Evolutionary conservation across 2,888 invertebrate species (phyloP).

Genomic region (Clepsis dumicolana): DNA sequence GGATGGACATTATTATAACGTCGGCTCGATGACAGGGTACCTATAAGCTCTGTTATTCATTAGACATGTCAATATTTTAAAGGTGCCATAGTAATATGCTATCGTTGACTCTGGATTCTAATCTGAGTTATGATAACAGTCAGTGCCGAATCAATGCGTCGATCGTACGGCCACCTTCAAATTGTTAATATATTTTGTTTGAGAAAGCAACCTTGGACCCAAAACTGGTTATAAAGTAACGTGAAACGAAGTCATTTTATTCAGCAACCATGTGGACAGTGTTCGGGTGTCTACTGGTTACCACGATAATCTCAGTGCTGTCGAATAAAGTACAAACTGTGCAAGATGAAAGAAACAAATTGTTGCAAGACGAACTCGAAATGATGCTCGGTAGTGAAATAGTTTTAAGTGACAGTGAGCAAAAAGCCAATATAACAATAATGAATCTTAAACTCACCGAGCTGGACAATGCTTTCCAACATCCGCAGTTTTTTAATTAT

Average conservation of each 20-base stretch:
- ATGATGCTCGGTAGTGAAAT: slow-evolving; percentile 84
- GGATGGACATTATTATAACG: slow-evolving; percentile 1
- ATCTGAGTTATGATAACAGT: slow-evolving; percentile 20
- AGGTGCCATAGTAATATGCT: slow-evolving; percentile 21
- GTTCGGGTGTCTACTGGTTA: slow-evolving; percentile 47
- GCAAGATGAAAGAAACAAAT: slow-evolving; percentile 65
- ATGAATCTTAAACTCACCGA: slow-evolving; percentile 86
- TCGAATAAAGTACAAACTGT: slow-evolving; percentile 50
- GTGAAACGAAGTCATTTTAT: slow-evolving; percentile 24
- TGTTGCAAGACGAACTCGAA: slow-evolving; percentile 79
- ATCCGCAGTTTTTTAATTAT: slow-evolving; percentile 85
- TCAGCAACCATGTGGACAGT: slow-evolving; percentile 56
- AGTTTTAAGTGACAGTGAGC: slow-evolving; percentile 79
- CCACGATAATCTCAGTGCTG: slow-evolving; percentile 42
- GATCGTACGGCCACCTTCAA: slow-evolving; percentile 30
- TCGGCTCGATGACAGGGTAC: neutral
- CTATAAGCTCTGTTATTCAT: neutral
- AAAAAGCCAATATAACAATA: slow-evolving; percentile 84
- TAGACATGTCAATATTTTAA: slow-evolving; percentile 3
- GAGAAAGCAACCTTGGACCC: slow-evolving; percentile 51
- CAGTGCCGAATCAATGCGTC: neutral
- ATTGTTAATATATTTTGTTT: slow-evolving; percentile 20
- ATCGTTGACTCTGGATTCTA: slow-evolving; percentile 13
- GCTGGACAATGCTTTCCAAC: slow-evolving; percentile 73
- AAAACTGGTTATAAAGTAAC: slow-evolving; percentile 48